Base-by-base conservation (phyloP, 2,888 invertebrate genomes). In the Acleris laterana region DNA sequence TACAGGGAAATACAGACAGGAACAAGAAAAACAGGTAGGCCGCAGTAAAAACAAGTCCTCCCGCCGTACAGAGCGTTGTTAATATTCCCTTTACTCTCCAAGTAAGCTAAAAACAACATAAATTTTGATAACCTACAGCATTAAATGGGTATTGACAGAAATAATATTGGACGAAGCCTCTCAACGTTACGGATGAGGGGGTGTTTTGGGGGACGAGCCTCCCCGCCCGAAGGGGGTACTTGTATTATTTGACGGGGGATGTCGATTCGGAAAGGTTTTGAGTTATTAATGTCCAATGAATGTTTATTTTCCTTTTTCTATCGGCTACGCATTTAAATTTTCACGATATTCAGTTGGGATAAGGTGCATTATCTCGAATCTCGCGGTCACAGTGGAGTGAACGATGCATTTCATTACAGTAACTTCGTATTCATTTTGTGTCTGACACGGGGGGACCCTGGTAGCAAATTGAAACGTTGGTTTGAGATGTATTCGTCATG, bases 251-350 rank as follows among this genome's bases (percentile, higher is more conserved):
- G 64, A 68, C 58, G 62, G 68, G 68, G 64, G 53, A 53, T 58
- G 68, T 68, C 64, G 64, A 57, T 68, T 62, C 68, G 64, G 28
- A 58, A 65, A 61, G 68, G 68, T 64, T 62, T 61, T 52, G 57
- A 64, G 65, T 65, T 64, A 68, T 68, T 68, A 68, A 68, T 58
- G 65, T 68, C 65, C 64, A 64, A 56, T 60, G 68, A 65, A 68
- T 64, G 59, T 57, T 62, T 63, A 59, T 63, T 66, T 66, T 57
- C 57, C 50, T 57, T 52, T 66, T 66, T 62, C 56, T 51, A 49
- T 51, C 38, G 46, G 55, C 19, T 25, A 56, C 49, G 56, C 28
- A 46, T 59, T 56, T 50, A n/a, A 38, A 57, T 62, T 57, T 66
- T 25, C 57, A 62, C 48, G 51, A 51, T 63, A 50, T 58, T 38